Conservation (phyloP, 1,140 invertebrate genomes). For the Camponotus pennsylvanicus region DNA sequence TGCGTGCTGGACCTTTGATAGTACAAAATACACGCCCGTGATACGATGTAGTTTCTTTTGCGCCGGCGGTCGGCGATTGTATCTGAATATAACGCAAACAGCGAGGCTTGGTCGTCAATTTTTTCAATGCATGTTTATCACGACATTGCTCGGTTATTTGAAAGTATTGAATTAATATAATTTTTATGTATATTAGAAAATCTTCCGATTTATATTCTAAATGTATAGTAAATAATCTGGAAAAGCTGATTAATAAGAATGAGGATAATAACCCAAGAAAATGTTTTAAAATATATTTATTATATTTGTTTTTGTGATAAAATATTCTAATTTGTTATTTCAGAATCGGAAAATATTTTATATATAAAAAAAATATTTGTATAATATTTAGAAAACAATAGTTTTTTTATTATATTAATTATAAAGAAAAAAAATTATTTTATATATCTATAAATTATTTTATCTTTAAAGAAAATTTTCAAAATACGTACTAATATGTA, state of each 20-base stretch:
- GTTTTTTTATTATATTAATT: not conserved
- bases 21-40: conserved; percentile 17
- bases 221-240: not conserved
- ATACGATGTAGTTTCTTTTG: conserved; percentile 47
- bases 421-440: not conserved
- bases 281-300: not conserved
- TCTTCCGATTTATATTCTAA: not conserved
- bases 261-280: not conserved
- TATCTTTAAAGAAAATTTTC: not conserved
- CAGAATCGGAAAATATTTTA: not conserved
- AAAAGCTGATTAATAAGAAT: not conserved
- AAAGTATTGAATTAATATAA: conserved; percentile 8
- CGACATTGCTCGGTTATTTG: not conserved
- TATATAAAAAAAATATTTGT: not conserved
- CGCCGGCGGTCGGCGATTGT: conserved; percentile 38
- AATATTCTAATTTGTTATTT: not conserved
- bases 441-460: not conserved
- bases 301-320: not conserved
- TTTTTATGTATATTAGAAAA: not conserved
- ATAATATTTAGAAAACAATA: not conserved
- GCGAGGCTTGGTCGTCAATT: conserved; percentile 34
- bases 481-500: not conserved
- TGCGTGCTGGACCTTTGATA: conserved; percentile 53
- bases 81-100: conserved; percentile 49
- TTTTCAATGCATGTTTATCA: conserved; percentile 49